Percentiles rank a stretch among this genome's conserved stretches.
These are phyloP conservation scores for Lasiommata megera DNA, from an alignment of 2,888 invertebrate genomes.

Conservation along the genomic window DNA sequence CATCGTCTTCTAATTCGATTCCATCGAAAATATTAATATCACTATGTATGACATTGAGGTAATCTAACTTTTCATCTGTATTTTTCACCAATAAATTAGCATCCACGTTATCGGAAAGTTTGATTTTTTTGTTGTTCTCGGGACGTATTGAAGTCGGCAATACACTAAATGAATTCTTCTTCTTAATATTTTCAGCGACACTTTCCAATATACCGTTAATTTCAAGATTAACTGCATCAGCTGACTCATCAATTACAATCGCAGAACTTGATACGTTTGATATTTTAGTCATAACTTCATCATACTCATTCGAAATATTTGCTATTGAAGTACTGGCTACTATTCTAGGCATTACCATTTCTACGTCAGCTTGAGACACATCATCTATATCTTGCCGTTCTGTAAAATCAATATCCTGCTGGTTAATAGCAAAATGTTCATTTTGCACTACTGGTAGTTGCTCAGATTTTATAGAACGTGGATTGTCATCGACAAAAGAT, in stretches of 20 bases:
- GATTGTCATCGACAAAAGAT: neutral
- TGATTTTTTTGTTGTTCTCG: too few species aligned
- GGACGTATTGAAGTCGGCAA: neutral
- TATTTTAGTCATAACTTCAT: conserved; percentile 28
- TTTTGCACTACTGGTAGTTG: neutral
- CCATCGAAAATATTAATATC: conserved; percentile 42
- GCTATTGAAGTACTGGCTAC: neutral
- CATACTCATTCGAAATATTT: neutral
- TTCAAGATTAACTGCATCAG: neutral
- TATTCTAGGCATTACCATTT: conserved; percentile 26
- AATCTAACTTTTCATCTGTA: too few species aligned
- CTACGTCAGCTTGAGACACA: neutral
- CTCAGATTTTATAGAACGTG: neutral
- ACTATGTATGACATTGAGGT: conserved; percentile 2
- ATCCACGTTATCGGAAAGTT: neutral
- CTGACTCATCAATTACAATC: neutral
- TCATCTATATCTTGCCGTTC: neutral
- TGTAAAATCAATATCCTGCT: neutral
- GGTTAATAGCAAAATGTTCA: too few species aligned
- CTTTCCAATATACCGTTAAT: conserved; percentile 12
- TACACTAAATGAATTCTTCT: neutral
- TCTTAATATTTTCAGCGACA: conserved; percentile 37
- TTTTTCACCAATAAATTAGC: neutral
- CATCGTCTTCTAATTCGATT: conserved; percentile 53
- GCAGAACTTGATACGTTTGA: conserved; percentile 23